phyloP scores from a whole-genome alignment of 2,888 invertebrate genomes.

The Cyrtodaria siliqua region DNA sequence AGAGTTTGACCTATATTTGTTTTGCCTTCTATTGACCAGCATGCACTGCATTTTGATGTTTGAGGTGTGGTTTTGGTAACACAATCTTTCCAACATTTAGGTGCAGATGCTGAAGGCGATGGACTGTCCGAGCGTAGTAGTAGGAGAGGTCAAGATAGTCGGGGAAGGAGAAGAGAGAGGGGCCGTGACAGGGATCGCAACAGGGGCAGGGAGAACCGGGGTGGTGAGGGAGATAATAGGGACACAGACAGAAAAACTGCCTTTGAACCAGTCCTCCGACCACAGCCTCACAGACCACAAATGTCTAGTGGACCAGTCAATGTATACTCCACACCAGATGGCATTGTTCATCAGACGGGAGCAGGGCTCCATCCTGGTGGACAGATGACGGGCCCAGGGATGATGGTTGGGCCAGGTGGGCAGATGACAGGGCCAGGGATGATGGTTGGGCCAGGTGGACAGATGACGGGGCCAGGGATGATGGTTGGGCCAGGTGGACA shows the following conservation, averaged over 20 bases:
- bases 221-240: conserved; percentile 14
- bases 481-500: conserved; percentile 3
- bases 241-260: conserved; percentile 64
- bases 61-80: conserved; percentile 41
- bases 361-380: conserved; percentile 20
- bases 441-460: conserved; percentile 5
- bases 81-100: conserved; percentile 24
- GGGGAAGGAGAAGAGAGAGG: conserved; percentile 41
- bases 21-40: not conserved
- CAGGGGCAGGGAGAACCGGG: conserved; percentile 15
- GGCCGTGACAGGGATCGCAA: conserved; percentile 32
- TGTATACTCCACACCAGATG: conserved; percentile 50
- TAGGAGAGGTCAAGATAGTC: conserved; percentile 56
- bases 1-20: too few relatives aligned
- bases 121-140: conserved; percentile 42
- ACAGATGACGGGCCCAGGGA: conserved; percentile 41
- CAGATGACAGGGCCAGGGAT: conserved; percentile 2
- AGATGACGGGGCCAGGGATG: conserved; percentile 42
- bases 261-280: conserved; percentile 76
- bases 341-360: conserved; percentile 21
- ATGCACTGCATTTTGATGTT: not conserved
- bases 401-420: conserved; percentile 15
- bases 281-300: conserved; percentile 67
- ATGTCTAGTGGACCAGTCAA: conserved; percentile 53
- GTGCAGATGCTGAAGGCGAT: conserved; percentile 61